Conservation (phyloP, 2,888 invertebrate species). For the Atethmia centrago region DNA sequence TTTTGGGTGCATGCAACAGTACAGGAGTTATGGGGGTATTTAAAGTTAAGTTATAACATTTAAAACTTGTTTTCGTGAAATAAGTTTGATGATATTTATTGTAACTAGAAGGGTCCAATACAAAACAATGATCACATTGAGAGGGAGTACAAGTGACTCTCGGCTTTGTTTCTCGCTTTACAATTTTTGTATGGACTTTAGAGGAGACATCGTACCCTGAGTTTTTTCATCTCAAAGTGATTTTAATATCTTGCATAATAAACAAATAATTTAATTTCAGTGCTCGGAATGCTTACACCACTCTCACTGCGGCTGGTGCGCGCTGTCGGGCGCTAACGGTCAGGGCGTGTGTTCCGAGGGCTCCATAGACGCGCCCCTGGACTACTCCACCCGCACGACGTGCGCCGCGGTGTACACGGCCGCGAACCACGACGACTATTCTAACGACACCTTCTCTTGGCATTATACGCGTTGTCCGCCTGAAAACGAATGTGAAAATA, state of each 20-base stretch:
- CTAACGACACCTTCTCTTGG: constrained; percentile 93
- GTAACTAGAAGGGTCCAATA: no score
- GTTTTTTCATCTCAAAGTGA: background rate
- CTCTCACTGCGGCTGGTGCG: constrained; percentile 98
- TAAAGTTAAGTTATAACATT: no score
- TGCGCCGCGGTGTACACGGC: constrained; percentile 90
- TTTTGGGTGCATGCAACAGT: no score
- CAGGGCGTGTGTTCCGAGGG: constrained; percentile 97
- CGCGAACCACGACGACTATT: constrained; percentile 77
- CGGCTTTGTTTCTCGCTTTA: no score
- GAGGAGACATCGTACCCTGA: no score
- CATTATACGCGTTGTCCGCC: constrained; percentile 97
- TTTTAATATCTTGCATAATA: background rate
- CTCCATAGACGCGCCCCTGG: constrained; percentile 93
- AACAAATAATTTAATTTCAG: constrained; percentile 23
- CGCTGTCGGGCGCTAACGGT: constrained; percentile 92
- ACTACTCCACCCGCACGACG: constrained; percentile 90
- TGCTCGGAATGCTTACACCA: constrained; percentile 96
- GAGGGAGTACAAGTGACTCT: no score
- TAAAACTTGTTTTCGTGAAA: no score
- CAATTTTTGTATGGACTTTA: no score
- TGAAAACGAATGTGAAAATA: constrained; percentile 97
- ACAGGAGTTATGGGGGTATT: no score
- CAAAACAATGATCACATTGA: no score
- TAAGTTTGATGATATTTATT: no score